Base-by-base conservation (phyloP, 2,888 invertebrate genomes). In the Apotomis capreana region DNA sequence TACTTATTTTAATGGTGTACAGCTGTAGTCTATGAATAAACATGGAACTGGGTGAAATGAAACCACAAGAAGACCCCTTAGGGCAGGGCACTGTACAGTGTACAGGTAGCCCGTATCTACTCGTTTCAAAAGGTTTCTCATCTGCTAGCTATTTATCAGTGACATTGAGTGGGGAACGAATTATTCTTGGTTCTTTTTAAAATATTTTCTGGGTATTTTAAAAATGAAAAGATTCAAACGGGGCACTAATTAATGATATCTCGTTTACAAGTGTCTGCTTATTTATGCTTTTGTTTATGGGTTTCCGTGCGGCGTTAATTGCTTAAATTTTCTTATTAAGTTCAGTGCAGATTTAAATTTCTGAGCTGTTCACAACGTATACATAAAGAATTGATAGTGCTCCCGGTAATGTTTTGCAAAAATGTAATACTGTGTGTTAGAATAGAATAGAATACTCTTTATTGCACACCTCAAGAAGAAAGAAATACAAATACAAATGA, bases 91-190 rank as follows among this genome's bases (percentile, higher is more conserved):
- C 61, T 62, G 67, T 57, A 70, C 67, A 73, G 69, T 62, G 67
- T 57, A 70, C 67, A 73, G 69, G 69, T 64, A 69, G 64, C 49
- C 61, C 44, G 49, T 70, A 60, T 63, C 73, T 74, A 69, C 73
- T 72, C 64, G 52, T 70, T 75, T 75, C 68, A 74, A 74, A 76
- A 75, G 70, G 74, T 65, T 69, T 75, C 73, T 79, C 77, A 74
- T 72, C 70, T 75, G 76, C 74, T 75, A 73, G 78, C 78, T 78
- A 78, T 81, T 81, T 78, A 80, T 81, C 78, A 80, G 80, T 80
- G 80, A 79, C 79, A 78, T 74, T 70, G 76, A 76, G 75, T 74
- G 71, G 73, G 76, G 75, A 73, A 73, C 76, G 74, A 74, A 75
- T 70, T 75, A 74, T 75, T 74, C 76, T 78, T 76, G 76, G 54